Evolutionary conservation across 2,113 vertebrate genomes (phyloP).

Genomic region (Nematolebias whitei): DNA sequence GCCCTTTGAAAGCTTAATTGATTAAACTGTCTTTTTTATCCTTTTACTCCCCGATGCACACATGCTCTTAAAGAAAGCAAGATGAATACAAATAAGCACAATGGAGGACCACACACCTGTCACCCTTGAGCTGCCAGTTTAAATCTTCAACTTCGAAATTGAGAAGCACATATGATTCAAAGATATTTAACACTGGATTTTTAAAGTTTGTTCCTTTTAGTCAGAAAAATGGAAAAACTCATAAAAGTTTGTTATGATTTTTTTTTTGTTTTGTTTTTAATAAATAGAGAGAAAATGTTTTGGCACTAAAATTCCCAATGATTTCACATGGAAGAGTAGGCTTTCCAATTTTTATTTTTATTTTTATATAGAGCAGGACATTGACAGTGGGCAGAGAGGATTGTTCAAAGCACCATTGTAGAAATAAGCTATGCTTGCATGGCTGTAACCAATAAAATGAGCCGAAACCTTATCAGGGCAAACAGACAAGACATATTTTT

Average conservation of each 20-base stretch:
- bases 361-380: conserved; percentile 38
- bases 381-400: conserved; percentile 35
- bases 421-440: conserved; percentile 47
- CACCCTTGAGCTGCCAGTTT: conserved; percentile 68
- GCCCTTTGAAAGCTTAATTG: conserved; percentile 73
- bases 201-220: conserved; percentile 48
- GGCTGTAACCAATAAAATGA: conserved; percentile 46
- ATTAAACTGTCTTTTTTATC: conserved; percentile 64
- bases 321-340: conserved; percentile 33
- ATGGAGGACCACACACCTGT: conserved; percentile 71
- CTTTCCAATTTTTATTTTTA: conserved; percentile 27
- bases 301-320: conserved; percentile 41
- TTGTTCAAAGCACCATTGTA: conserved; percentile 35
- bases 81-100: conserved; percentile 72
- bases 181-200: conserved; percentile 45
- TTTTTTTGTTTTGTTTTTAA: no score
- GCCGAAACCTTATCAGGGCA: conserved; percentile 62
- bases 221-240: conserved; percentile 27
- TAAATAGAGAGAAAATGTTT: conserved; percentile 12
- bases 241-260: conserved; percentile 14
- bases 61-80: conserved; percentile 64
- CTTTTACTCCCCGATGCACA: conserved; percentile 24
- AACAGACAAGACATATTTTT: conserved; percentile 67
- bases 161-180: conserved; percentile 58
- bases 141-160: conserved; percentile 46